These are phyloP conservation scores for Odontophorus gujanensis DNA, from an alignment of 2,113 vertebrate genomes.

Conservation along the genomic window DNA sequence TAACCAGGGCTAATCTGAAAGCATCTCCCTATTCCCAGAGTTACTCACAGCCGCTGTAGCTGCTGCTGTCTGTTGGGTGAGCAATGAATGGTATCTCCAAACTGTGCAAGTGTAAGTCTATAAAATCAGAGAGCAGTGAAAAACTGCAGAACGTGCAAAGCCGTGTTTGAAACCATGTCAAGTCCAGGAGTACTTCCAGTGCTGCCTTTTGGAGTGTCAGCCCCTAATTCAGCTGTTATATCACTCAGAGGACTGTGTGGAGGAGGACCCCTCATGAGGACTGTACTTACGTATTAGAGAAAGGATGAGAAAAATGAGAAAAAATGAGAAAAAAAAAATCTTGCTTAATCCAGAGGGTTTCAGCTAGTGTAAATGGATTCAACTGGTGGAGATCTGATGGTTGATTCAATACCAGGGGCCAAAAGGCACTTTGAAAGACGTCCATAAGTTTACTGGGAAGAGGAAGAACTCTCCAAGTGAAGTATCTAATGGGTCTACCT, in stretches of 20 bases:
- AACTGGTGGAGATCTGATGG: not conserved
- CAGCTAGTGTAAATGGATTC: not conserved
- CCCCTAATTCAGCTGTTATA: not conserved
- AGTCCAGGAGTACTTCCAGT: not conserved
- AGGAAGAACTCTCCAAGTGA: not conserved
- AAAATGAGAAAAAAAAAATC: not conserved
- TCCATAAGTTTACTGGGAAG: not conserved
- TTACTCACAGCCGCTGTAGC: fast-evolving
- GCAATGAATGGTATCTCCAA: not conserved
- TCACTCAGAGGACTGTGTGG: not conserved
- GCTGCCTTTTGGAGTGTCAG: not conserved
- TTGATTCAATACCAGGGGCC: not conserved
- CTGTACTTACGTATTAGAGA: not conserved
- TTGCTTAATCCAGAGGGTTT: not conserved
- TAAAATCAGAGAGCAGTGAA: not conserved
- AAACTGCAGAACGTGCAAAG: not conserved
- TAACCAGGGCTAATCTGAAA: not conserved
- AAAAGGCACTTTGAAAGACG: slow-evolving; percentile 40
- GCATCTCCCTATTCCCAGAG: not conserved
- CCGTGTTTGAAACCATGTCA: not conserved
- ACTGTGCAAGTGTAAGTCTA: not conserved
- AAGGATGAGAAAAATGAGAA: slow-evolving; percentile 13
- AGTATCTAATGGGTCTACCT: slow-evolving; percentile 22
- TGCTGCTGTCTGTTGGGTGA: not conserved
- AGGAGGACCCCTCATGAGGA: not conserved